Percentiles rank a stretch among this genome's conserved stretches.
Conservation (phyloP, 2,113 vertebrate genomes). For the Oncorhynchus kisutch region DNA sequence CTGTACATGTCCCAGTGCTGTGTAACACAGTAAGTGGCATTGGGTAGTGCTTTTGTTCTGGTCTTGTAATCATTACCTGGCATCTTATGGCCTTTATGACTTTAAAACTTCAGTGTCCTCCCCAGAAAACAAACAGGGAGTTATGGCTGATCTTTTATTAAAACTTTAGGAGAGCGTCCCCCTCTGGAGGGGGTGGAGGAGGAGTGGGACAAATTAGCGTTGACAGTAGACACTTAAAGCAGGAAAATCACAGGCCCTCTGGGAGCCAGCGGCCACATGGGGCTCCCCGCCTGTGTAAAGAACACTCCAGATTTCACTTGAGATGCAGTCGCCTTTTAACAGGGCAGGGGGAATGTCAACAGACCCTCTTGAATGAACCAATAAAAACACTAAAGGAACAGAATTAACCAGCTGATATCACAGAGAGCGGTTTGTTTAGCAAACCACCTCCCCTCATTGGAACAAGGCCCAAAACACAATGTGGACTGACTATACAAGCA, state of each 20-base stretch:
- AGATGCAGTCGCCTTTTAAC: constrained; percentile 79
- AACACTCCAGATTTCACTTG: constrained; percentile 79
- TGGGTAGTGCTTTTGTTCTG: constrained; percentile 71
- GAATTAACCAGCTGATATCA: constrained; percentile 80
- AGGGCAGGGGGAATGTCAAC: constrained; percentile 79
- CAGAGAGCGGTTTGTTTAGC: constrained; percentile 62
- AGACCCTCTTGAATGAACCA: constrained; percentile 79
- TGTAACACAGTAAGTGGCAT: constrained; percentile 70
- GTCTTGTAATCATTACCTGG: constrained; percentile 78
- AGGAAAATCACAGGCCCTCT: constrained; percentile 80
- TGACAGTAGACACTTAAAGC: constrained; percentile 85
- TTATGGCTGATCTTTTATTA: constrained; percentile 81
- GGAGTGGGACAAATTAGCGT: constrained; percentile 83
- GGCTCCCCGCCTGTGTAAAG: constrained; percentile 77
- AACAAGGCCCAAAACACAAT: constrained; percentile 47
- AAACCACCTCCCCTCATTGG: constrained; percentile 46
- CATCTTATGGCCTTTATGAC: constrained; percentile 75
- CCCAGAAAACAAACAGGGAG: constrained; percentile 69
- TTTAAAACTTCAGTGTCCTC: constrained; percentile 62
- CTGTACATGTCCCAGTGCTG: constrained; percentile 29
- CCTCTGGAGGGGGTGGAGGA: constrained; percentile 67
- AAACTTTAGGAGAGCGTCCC: constrained; percentile 77
- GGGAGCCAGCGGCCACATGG: constrained; percentile 78
- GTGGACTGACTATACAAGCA: constrained; percentile 18
- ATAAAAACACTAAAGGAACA: constrained; percentile 78